Evolutionary conservation across 2,888 invertebrate species (phyloP).

Genomic region (Tipula helvola): DNA sequence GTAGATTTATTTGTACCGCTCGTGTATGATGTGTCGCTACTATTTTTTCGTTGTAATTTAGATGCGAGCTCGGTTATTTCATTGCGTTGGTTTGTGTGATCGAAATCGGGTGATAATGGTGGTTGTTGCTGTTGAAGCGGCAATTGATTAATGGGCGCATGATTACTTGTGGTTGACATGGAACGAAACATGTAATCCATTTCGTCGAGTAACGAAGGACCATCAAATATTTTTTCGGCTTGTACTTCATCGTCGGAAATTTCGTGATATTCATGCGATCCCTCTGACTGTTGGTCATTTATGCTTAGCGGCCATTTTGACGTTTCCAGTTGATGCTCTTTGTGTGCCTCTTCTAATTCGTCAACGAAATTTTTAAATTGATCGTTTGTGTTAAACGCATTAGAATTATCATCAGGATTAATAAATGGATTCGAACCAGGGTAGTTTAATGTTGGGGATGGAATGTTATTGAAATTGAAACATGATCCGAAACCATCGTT

Average conservation of each 20-base stretch:
- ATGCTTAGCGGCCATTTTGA: slow-evolving; percentile 13
- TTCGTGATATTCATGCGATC: slow-evolving; percentile 65
- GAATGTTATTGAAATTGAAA: slow-evolving; percentile 25
- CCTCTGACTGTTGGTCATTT: slow-evolving; percentile 23
- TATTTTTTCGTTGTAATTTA: slow-evolving; percentile 27
- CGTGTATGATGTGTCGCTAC: slow-evolving; percentile 21
- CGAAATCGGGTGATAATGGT: slow-evolving; percentile 34
- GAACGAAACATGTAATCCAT: slow-evolving; percentile 77
- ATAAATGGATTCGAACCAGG: slow-evolving; percentile 7
- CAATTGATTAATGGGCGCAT: slow-evolving; percentile 6
- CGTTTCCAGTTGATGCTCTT: slow-evolving; percentile 10
- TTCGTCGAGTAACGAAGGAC: slow-evolving; percentile 81
- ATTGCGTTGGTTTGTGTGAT: slow-evolving; percentile 53
- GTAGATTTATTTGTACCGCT: slow-evolving; percentile 20
- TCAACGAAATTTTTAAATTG: slow-evolving; percentile 15
- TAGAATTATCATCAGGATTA: slow-evolving; percentile 14
- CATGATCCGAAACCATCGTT: slow-evolving; percentile 24
- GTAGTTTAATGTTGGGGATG: neutral
- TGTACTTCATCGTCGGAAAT: slow-evolving; percentile 63
- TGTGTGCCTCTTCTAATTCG: neutral
- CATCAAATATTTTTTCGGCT: slow-evolving; percentile 46
- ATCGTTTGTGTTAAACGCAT: slow-evolving; percentile 24
- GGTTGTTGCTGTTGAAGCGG: slow-evolving; percentile 19
- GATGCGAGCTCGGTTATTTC: slow-evolving; percentile 53
- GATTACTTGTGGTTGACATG: slow-evolving; percentile 30